These are phyloP conservation scores for Erpobdella octoculata DNA, from an alignment of 2,888 invertebrate genomes.

Conservation along the genomic window DNA sequence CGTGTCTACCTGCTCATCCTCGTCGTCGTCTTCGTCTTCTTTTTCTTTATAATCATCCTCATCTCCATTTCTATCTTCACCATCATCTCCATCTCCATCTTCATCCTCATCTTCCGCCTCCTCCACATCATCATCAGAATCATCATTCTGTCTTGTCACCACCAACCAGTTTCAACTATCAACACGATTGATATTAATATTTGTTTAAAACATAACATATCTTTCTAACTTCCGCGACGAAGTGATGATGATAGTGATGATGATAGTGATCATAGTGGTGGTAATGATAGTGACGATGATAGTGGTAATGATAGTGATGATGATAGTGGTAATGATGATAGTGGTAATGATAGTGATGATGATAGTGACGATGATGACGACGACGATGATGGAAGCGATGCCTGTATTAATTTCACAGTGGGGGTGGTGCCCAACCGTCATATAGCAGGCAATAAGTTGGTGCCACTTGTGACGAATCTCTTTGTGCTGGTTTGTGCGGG, in stretches of 20 bases:
- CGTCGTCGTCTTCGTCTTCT: too few relatives aligned
- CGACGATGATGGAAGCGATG: constrained; percentile 12
- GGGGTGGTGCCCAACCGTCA: neutral
- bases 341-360: constrained; percentile 18
- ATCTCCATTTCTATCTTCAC: too few relatives aligned
- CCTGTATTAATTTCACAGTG: constrained; percentile 5
- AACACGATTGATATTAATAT: too few relatives aligned
- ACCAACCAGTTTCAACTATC: too few relatives aligned
- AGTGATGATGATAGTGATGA: constrained; percentile 11
- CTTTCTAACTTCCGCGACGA: too few relatives aligned
- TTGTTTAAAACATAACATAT: too few relatives aligned
- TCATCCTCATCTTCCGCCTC: too few relatives aligned
- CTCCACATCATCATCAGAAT: too few relatives aligned
- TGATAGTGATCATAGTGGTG: constrained; percentile 9
- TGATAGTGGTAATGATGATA: constrained; percentile 12
- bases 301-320: constrained; percentile 13
- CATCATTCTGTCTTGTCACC: too few relatives aligned
- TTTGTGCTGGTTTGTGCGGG: neutral
- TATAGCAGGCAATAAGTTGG: neutral
- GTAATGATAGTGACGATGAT: constrained; percentile 6
- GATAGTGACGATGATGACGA: constrained; percentile 14
- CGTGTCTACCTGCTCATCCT: too few relatives aligned
- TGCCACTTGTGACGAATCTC: neutral
- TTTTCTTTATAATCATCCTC: too few relatives aligned
- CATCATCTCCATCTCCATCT: too few relatives aligned